Evolutionary conservation across 1,140 invertebrate genomes (phyloP).

Genomic region (Trichonephila clavata): DNA sequence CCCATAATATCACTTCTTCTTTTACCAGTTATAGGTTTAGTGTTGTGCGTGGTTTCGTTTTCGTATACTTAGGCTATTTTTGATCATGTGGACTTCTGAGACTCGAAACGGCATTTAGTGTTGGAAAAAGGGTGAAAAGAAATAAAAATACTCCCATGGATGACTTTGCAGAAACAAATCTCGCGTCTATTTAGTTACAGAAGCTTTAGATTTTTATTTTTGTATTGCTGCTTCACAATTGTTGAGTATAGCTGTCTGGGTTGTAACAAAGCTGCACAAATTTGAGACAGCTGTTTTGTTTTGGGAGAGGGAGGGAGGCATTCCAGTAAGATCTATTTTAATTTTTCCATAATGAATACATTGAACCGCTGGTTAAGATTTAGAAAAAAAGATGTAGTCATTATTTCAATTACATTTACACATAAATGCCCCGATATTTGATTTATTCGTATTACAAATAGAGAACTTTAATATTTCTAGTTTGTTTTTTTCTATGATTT

Average conservation of each 20-base stretch:
- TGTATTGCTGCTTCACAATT: background rate
- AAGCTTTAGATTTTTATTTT: background rate
- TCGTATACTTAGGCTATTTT: constrained; percentile 45
- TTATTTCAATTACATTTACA: no score
- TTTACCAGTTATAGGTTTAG: constrained; percentile 32
- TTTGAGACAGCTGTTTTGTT: no score
- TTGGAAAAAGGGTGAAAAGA: background rate
- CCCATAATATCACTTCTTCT: constrained; percentile 46
- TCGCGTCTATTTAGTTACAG: background rate
- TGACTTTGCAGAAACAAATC: background rate
- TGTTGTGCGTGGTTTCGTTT: constrained; percentile 9
- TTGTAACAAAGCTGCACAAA: no score
- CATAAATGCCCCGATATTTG: no score
- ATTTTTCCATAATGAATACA: no score
- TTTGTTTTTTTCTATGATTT: no score
- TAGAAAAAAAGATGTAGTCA: no score
- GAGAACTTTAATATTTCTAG: no score
- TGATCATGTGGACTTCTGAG: background rate
- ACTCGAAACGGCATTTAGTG: background rate
- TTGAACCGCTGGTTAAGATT: no score
- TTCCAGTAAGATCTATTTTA: no score
- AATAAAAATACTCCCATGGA: background rate
- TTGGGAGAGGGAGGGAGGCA: no score
- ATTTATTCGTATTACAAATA: no score
- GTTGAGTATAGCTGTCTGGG: background rate